Evolutionary conservation across 2,113 vertebrate species (phyloP).

Genomic region (Falco punctatus): DNA sequence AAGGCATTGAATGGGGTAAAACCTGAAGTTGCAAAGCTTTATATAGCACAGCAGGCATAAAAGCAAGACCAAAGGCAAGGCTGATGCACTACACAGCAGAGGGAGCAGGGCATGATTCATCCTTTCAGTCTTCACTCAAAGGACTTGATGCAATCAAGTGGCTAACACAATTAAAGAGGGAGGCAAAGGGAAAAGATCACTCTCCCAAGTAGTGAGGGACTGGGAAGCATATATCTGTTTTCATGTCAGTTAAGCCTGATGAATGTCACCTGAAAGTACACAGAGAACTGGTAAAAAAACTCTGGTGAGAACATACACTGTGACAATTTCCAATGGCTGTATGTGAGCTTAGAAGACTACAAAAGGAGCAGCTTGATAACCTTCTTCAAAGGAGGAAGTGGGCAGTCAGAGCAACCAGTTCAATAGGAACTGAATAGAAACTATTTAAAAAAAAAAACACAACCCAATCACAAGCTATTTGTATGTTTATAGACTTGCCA

Average conservation of each 20-base stretch:
- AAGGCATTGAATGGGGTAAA: neutral
- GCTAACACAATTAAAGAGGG: neutral
- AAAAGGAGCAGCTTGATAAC: neutral
- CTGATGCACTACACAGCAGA: neutral
- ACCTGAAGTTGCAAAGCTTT: neutral
- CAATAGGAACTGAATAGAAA: neutral
- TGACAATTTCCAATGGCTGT: neutral
- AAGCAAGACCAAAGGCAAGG: neutral
- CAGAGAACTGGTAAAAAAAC: neutral
- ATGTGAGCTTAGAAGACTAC: neutral
- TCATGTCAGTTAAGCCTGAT: neutral
- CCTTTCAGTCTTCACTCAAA: neutral
- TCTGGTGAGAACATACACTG: neutral
- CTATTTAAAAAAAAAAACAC: no score
- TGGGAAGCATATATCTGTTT: neutral
- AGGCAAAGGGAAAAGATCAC: neutral
- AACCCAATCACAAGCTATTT: neutral
- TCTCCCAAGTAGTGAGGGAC: neutral
- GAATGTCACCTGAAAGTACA: neutral
- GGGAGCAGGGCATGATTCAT: neutral
- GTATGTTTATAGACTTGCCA: neutral
- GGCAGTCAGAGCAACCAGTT: neutral
- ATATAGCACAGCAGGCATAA: neutral
- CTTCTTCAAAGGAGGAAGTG: neutral
- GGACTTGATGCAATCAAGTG: neutral